Base-by-base conservation (phyloP, 2,797 vertebrate genomes). In the Podargus strigoides region DNA sequence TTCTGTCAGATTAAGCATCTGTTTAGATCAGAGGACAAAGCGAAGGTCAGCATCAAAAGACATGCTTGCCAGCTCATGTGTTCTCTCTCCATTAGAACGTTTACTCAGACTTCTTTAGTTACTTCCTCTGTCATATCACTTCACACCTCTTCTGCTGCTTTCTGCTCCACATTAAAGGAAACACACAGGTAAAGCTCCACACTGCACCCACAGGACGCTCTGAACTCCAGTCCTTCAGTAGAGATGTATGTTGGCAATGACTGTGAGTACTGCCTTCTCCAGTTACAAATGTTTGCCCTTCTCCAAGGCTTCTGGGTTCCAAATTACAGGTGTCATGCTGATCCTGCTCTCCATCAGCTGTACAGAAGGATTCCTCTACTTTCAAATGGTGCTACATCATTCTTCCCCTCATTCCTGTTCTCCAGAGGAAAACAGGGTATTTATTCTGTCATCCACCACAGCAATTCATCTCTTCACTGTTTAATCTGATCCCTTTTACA, bases 1-100 rank as follows among this genome's bases (percentile, higher is more conserved):
- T 81, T 60, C 27, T 52, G 55, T 47, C 75, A 76, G 75, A 79
- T 55, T 72, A 7, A 36, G 62, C 46, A 74, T 28, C 36, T 36
- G 24, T 70, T 94, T 67, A 77, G 66, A 80, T 23, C 63, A 79
- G 37, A 79, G 55, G 63, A 68, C 70, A 89, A 63, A 77, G 34
- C 6, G 15, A 50, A 13, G 37, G 62, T 68, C 73, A 92, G 41
- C 58, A 78, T 50, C 62, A 67, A 44, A 89, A 87, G 9, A 20
- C 39, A 28, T 0, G 0, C 41, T 59, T 59, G 34, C 32, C 82
- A 89, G 58, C 62, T 75, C 58, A 63, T 4, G 14, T 27, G 46
- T 42, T 30, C 27, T 32, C 47, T 82, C 30, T 42, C 19, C 59
- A 55, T 39, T 19, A 5, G 4, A 30, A 22, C 13, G 20, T 81